Percentiles rank a stretch among this genome's conserved stretches.
These are phyloP conservation scores for Serripes groenlandicus DNA, from an alignment of 2,888 invertebrate genomes.

Conservation along the genomic window DNA sequence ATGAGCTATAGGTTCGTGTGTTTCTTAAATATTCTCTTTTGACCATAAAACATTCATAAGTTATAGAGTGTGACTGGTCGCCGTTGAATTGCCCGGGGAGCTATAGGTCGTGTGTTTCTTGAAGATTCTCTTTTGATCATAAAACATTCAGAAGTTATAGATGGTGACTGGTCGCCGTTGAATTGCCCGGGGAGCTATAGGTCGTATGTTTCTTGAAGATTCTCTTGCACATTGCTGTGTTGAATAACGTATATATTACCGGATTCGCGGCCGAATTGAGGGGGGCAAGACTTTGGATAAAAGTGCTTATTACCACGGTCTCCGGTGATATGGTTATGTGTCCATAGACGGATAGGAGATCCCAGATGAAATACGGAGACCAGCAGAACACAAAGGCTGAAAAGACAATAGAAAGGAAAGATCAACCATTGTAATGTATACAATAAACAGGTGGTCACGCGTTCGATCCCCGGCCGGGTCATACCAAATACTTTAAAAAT, in stretches of 20 bases:
- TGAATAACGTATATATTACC: constrained; percentile 96
- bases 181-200: constrained; percentile 54
- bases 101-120: constrained; percentile 54
- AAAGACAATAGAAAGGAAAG: constrained; percentile 39
- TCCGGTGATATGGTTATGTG: constrained; percentile 54
- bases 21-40: constrained; percentile 69
- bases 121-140: constrained; percentile 88
- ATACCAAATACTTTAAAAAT: no score
- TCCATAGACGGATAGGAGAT: constrained; percentile 72
- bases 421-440: no score
- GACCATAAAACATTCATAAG: no score
- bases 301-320: constrained; percentile 92
- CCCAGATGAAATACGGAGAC: constrained; percentile 79
- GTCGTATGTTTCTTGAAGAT: constrained; percentile 64
- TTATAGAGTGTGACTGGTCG: no score
- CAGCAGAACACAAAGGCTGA: constrained; percentile 80
- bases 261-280: constrained; percentile 98
- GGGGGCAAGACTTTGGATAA: constrained; percentile 96
- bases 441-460: no score
- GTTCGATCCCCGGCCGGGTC: no score
- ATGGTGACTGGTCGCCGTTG: no score
- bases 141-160: no score
- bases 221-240: constrained; percentile 94
- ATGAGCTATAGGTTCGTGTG: constrained; percentile 53
- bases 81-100: constrained; percentile 52